Base-by-base conservation (phyloP, 2,797 vertebrate species). In the Rhabdomys pumilio region DNA sequence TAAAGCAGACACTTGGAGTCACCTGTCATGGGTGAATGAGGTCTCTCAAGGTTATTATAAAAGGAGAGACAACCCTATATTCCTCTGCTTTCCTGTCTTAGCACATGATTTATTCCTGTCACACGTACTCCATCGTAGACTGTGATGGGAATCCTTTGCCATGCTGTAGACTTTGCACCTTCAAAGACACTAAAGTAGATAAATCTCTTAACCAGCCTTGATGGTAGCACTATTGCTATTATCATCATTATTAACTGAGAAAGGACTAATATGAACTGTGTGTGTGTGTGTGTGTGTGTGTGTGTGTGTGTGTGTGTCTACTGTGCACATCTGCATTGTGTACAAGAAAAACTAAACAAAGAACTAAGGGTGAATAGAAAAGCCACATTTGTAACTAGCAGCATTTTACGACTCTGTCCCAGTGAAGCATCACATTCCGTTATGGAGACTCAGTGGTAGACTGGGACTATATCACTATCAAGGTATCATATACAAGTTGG, bases 401-500 rank as follows among this genome's bases (percentile, higher is more conserved):
- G 19, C 15, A 73, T 73, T 38, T 38, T 53, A 3, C 14, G 77
- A 31, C 12, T 63, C 11, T 31, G 65, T 73, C 29, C 31, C 55
- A 61, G 47, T 0, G 65, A 47, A 92, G 57, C 34, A 92, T 83
- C 19, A 91, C 12, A 53, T 10, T 75, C 41, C 38, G 7, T 76
- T 67, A 94, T 59, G 75, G 86, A 67, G 85, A 89, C n/a, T 9
- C 22, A 97, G 53, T 67, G 59, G 22, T 29, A 91, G 57, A 91
- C 22, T n/a, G 55, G 41, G 69, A 77, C 31, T 75, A 80, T 53
- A 41, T 41, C 22, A n/a, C 34, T 77, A 82, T 44, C 3, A 76
- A 88, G 65, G 83, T 73, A 89, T 72, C 69, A 88, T 47, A 93
- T 22, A 89, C 15, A n/a, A 61, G 79, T 75, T 90, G 41, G 81